These are phyloP conservation scores for Subacronicta megacephala DNA, from an alignment of 2,888 invertebrate genomes.

Conservation along the genomic window DNA sequence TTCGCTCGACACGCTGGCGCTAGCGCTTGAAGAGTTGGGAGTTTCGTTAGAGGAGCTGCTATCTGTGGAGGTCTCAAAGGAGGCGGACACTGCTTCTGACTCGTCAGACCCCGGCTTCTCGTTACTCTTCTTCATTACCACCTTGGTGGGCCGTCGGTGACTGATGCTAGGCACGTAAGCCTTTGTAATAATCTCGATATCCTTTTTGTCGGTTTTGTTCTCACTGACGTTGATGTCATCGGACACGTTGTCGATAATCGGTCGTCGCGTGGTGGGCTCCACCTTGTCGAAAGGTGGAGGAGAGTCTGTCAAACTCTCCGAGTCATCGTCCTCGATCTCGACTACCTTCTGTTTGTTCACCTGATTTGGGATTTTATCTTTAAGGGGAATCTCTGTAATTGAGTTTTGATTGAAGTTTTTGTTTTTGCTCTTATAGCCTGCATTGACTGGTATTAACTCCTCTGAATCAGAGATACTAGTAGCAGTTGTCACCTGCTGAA, in stretches of 20 bases:
- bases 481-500: conserved; percentile 58
- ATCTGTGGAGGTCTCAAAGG: conserved; percentile 60
- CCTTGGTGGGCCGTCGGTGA: conserved; percentile 80
- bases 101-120: conserved; percentile 63
- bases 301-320: conserved; percentile 76
- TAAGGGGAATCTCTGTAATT: conserved; percentile 80
- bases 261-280: conserved; percentile 81
- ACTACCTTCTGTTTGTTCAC: conserved; percentile 73
- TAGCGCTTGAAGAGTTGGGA: conserved; percentile 36
- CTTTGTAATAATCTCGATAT: conserved; percentile 82
- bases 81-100: conserved; percentile 41
- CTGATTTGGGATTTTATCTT: conserved; percentile 69
- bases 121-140: conserved; percentile 74
- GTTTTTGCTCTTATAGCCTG: conserved; percentile 85
- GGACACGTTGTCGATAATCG: conserved; percentile 83
- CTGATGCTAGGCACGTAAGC: conserved; percentile 81
- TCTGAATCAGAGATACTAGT: conserved; percentile 78
- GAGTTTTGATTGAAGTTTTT: conserved; percentile 83
- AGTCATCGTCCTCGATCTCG: conserved; percentile 83
- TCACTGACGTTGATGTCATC: conserved; percentile 65
- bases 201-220: conserved; percentile 73
- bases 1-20: conserved; percentile 16
- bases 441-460: conserved; percentile 82
- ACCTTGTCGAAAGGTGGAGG: conserved; percentile 78
- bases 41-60: conserved; percentile 42